phyloP scores from a whole-genome alignment of 2,888 invertebrate species.

The Lumbricus terrestris region DNA sequence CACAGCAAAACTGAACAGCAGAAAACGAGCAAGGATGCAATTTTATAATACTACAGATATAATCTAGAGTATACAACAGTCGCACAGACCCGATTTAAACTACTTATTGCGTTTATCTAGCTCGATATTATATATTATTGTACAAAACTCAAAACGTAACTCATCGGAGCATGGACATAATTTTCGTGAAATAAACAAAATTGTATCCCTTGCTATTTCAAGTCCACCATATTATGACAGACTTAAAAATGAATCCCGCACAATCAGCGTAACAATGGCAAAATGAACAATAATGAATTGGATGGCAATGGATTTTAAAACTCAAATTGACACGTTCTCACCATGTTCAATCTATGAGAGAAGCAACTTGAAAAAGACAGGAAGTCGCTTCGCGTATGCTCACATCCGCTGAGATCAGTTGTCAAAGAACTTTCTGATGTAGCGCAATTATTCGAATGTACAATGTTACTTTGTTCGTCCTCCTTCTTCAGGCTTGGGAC shows the following conservation, averaged over 20 bases:
- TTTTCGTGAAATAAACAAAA: neutral
- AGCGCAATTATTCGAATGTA: neutral
- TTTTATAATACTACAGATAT: neutral
- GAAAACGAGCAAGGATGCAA: neutral
- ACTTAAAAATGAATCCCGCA: neutral
- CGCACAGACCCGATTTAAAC: neutral
- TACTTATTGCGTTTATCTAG: neutral
- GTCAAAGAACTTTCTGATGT: neutral
- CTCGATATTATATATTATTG: neutral
- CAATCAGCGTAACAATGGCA: neutral
- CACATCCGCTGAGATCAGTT: neutral
- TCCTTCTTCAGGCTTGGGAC: no score
- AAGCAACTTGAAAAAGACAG: neutral
- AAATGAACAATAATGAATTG: neutral
- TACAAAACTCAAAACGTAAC: neutral
- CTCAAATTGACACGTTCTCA: neutral
- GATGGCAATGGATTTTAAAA: neutral
- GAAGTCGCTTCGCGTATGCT: neutral
- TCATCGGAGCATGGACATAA: neutral
- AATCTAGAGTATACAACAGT: neutral
- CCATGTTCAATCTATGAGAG: neutral
- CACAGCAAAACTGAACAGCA: neutral
- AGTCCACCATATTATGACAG: neutral
- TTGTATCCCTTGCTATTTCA: neutral
- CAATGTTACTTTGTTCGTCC: no score